Evolutionary conservation across 1,140 invertebrate genomes (phyloP), one percentile per base, ranked within the genome.

Genomic region (Parapsyche elsis): DNA sequence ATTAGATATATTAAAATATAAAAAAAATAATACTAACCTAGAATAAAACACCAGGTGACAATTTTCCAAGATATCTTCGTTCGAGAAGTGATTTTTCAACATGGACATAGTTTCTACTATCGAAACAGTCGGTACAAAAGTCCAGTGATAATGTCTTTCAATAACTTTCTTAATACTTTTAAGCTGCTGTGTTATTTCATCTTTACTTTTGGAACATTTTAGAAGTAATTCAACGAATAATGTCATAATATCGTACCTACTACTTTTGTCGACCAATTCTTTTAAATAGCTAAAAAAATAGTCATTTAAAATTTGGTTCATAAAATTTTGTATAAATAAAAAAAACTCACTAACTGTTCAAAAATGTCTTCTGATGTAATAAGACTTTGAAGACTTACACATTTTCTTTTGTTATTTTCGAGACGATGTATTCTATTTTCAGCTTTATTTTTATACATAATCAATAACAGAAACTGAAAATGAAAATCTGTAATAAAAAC

Each of bases 1-100:
- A 71, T 71, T 38, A 71, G 2, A 38, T 10, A 26, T 9, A 75
- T 75, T 21, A 75, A 2, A 53, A 23, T 19, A 74, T 44, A 71
- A 9, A 74, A 74, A 49, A 26, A 57, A 75, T 7, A 75, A 53
- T 77, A 30, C 23, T 64, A 64, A 77, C 75, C 5, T 16, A 5
- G 75, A 64, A 77, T 77, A 77, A 38, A 77, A 77, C 64, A 64
- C 14, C 9, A 77, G 9, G 64, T 77, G 57, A 5, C 7, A 9
- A 45, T 77, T 77, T 38, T 64, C 10, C 7, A 61, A 12, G 9
- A 77, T 77, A 0, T 44, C 57, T 64, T 77, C 75, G 23, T 26
- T 77, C 4, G 75, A 23, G 45, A 64, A 77, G 7, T 64, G 7
- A 9, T 61, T 38, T 23, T 24, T 26, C 0, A 77, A n/a, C 19